phyloP scores from a whole-genome alignment of 2,113 vertebrate genomes.

The Oceanodroma tethys region DNA sequence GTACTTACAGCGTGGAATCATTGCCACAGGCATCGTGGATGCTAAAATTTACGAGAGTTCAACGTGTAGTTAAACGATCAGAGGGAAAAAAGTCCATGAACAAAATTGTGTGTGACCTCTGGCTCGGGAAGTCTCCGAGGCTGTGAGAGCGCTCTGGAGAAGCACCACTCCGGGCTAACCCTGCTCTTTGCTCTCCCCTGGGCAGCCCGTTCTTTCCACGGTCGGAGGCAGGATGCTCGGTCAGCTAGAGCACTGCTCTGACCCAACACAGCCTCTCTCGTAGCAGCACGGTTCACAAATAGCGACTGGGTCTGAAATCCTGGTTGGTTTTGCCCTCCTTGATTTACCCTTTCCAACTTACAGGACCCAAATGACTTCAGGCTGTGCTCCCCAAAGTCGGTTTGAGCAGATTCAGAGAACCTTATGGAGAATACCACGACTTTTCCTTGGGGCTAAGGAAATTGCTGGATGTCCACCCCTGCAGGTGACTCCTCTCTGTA shows the following conservation, averaged over 20 bases:
- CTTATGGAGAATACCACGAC: fast-evolving
- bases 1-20: not conserved
- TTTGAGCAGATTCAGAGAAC: not conserved
- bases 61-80: not conserved
- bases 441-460: not conserved
- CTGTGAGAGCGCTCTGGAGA: not conserved
- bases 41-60: not conserved
- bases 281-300: not conserved
- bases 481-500: not conserved
- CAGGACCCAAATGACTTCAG: not conserved
- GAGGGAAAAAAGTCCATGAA: not conserved
- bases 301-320: not conserved
- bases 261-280: not conserved
- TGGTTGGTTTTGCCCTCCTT: not conserved
- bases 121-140: not conserved
- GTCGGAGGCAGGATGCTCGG: not conserved
- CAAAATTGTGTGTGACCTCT: not conserved
- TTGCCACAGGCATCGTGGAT: not conserved
- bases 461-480: not conserved
- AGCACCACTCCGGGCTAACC: not conserved
- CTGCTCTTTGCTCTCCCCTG: not conserved
- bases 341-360: not conserved
- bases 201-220: not conserved
- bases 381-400: not conserved
- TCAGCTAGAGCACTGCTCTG: not conserved